Evolutionary conservation across 2,888 invertebrate genomes (phyloP).

Genomic region (Sesamia inferens): DNA sequence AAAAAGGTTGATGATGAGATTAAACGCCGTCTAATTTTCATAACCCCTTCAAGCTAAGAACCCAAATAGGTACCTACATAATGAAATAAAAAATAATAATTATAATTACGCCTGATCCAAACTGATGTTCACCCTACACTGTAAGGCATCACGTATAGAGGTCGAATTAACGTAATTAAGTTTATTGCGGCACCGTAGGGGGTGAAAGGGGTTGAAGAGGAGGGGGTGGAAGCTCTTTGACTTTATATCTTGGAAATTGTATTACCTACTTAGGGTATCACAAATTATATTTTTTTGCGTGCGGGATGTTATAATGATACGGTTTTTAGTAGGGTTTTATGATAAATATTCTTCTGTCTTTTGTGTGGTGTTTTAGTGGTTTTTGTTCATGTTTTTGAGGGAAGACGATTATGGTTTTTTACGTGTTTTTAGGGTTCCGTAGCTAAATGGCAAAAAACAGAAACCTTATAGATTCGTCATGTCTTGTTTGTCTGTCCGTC

Average conservation of each 20-base stretch:
- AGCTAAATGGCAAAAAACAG: too few species aligned
- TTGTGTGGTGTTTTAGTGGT: conserved; percentile 3
- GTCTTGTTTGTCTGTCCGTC: too few species aligned
- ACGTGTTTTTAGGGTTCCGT: too few species aligned
- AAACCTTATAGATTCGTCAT: too few species aligned
- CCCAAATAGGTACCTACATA: conserved; percentile 3
- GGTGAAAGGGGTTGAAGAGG: conserved; percentile 44
- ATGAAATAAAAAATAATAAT: conserved; percentile 37
- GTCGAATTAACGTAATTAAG: conserved; percentile 86
- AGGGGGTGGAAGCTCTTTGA: conserved; percentile 77
- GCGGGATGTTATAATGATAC: conserved; percentile 39
- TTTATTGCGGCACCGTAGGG: conserved; percentile 79
- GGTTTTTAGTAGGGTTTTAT: conserved; percentile 25
- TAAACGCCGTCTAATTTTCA: neutral
- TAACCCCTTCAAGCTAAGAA: neutral
- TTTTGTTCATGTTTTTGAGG: neutral
- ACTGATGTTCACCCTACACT: conserved; percentile 66
- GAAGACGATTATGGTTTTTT: neutral
- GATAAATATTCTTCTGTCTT: neutral
- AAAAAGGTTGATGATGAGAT: too few species aligned
- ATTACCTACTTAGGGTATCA: conserved; percentile 77
- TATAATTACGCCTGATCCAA: conserved; percentile 36
- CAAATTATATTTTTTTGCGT: conserved; percentile 63
- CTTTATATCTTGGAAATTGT: conserved; percentile 84
- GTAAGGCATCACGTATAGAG: conserved; percentile 79